phyloP scores from a whole-genome alignment of 2,888 invertebrate genomes.

The Hirtodrosophila duncani region DNA sequence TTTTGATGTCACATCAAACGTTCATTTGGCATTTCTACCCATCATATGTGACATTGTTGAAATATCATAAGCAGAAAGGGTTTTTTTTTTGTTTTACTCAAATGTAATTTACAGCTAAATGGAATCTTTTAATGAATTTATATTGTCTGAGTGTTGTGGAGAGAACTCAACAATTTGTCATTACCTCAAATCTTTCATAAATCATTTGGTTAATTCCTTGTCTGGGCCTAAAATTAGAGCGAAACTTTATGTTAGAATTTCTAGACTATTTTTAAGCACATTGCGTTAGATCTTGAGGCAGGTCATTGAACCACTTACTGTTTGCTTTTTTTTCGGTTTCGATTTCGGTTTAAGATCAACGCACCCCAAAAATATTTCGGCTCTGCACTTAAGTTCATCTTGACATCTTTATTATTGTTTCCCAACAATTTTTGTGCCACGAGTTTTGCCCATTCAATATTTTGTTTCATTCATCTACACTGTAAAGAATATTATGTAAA shows the following conservation, averaged over 20 bases:
- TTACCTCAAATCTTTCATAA: conserved; percentile 1
- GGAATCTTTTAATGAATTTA: conserved; percentile 72
- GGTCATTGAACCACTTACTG: conserved; percentile 51
- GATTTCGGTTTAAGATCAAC: conserved; percentile 21
- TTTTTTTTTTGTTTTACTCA: conserved; percentile 38
- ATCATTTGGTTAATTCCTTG: conserved; percentile 11
- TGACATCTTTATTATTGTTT: neutral
- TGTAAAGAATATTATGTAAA: conserved; percentile 26
- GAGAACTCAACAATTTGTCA: conserved; percentile 16
- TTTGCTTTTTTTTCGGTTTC: neutral
- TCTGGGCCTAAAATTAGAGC: conserved; percentile 14
- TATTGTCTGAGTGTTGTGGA: conserved; percentile 22
- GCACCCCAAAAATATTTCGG: conserved; percentile 28
- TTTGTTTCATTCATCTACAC: conserved; percentile 13
- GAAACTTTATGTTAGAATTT: too few relatives aligned
- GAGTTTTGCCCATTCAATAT: conserved; percentile 3
- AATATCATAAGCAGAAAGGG: conserved; percentile 41
- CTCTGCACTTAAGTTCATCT: conserved; percentile 7
- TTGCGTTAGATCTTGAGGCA: conserved; percentile 39
- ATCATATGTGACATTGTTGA: conserved; percentile 65
- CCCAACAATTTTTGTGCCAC: conserved; percentile 5
- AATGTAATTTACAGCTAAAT: conserved; percentile 60
- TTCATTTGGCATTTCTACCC: conserved; percentile 10
- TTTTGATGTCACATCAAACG: conserved; percentile 67
- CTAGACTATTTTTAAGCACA: conserved; percentile 17